These are phyloP conservation scores for Esperia sulphurella DNA, from an alignment of 2,888 invertebrate species.

Conservation along the genomic window DNA sequence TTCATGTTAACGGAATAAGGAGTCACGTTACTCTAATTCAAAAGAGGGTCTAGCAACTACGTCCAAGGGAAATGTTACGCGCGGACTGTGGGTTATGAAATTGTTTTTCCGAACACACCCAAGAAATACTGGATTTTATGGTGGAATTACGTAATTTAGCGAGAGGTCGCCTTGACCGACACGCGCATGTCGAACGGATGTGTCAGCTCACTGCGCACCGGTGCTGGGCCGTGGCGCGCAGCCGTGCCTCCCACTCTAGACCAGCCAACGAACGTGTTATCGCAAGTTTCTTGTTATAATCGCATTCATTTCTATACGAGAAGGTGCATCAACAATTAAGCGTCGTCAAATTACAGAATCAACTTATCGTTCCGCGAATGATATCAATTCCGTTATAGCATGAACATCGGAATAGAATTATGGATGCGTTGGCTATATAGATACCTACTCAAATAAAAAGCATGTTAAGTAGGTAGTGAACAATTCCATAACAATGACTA, in stretches of 20 bases:
- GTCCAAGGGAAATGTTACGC: constrained; percentile 40
- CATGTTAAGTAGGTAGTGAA: no score
- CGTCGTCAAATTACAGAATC: constrained; percentile 63
- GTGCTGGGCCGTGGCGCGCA: constrained; percentile 59
- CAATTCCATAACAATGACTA: no score
- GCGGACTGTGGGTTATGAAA: constrained; percentile 48
- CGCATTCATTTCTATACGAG: constrained; percentile 60
- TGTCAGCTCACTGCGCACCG: constrained; percentile 76
- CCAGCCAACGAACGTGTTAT: constrained; percentile 59
- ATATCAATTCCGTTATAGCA: constrained; percentile 21
- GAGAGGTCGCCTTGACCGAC: constrained; percentile 74
- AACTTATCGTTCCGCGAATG: constrained; percentile 51
- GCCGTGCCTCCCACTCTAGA: constrained; percentile 67
- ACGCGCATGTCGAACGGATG: constrained; percentile 76
- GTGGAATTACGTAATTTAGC: constrained; percentile 74
- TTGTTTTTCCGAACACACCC: constrained; percentile 71
- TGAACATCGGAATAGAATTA: not conserved
- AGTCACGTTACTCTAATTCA: constrained; percentile 25
- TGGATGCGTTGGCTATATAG: not conserved
- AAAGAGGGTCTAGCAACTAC: constrained; percentile 39
- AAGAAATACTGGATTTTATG: constrained; percentile 57
- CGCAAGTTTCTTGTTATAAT: constrained; percentile 70
- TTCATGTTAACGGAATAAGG: constrained; percentile 54
- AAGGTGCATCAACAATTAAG: constrained; percentile 44
- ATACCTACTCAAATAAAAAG: not conserved